These are phyloP conservation scores for Ophioninae sp. DNA, from an alignment of 2,888 invertebrate species.

Conservation along the genomic window DNA sequence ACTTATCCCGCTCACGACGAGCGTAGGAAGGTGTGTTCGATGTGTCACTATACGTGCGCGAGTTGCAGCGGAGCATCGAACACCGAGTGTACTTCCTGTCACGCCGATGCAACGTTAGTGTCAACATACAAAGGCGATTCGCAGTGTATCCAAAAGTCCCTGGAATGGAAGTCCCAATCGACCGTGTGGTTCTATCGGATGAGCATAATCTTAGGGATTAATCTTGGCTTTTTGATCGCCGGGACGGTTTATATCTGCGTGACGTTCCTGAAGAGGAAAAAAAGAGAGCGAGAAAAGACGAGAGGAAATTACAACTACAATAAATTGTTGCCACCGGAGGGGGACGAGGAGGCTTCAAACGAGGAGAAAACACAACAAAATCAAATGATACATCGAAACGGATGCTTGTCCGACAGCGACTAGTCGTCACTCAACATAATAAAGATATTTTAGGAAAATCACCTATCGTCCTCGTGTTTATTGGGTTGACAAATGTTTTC, in stretches of 20 bases:
- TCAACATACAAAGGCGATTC: slow-evolving; percentile 60
- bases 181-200: slow-evolving; percentile 75
- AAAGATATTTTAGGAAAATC: slow-evolving; percentile 9
- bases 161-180: slow-evolving; percentile 73
- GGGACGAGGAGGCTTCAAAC: not conserved
- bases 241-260: slow-evolving; percentile 64
- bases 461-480: not conserved
- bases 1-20: slow-evolving; percentile 70
- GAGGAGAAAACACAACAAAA: slow-evolving; percentile 22
- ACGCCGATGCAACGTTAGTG: slow-evolving; percentile 84
- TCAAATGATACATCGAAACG: slow-evolving; percentile 48
- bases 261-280: slow-evolving; percentile 9
- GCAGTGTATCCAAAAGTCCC: slow-evolving; percentile 71
- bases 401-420: slow-evolving; percentile 60
- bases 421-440: slow-evolving; percentile 46
- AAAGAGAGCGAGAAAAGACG: slow-evolving; percentile 15
- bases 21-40: slow-evolving; percentile 82
- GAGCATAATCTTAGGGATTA: slow-evolving; percentile 70
- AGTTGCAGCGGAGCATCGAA: slow-evolving; percentile 87
- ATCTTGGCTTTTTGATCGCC: slow-evolving; percentile 64
- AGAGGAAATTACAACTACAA: slow-evolving; percentile 44
- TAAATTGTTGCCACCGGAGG: slow-evolving; percentile 25
- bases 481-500: not conserved
- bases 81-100: slow-evolving; percentile 87
- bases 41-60: slow-evolving; percentile 90